Conservation (phyloP, 2,113 vertebrate species). For the Motacilla tschutschensis region DNA sequence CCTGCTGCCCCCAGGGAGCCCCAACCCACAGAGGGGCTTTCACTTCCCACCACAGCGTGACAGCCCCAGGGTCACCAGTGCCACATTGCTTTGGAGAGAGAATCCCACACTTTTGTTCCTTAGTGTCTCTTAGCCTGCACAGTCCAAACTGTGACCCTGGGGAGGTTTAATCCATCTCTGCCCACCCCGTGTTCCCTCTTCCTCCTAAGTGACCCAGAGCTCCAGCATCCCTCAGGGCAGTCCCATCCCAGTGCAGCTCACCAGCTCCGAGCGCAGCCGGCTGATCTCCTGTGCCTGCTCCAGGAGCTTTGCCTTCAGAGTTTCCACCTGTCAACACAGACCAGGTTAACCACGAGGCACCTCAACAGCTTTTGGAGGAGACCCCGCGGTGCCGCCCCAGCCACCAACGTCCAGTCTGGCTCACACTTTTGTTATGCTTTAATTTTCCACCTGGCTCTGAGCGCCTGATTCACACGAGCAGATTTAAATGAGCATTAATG, state of each 20-base stretch:
- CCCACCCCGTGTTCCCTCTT: fast-evolving
- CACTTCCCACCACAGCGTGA: fast-evolving
- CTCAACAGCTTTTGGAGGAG: neutral
- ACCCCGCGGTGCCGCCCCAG: neutral
- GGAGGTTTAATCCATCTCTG: fast-evolving
- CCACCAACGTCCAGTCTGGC: neutral
- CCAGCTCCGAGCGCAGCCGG: conserved; percentile 85
- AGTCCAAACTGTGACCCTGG: neutral
- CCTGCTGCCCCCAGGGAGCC: neutral
- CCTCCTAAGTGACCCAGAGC: neutral
- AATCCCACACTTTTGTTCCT: neutral
- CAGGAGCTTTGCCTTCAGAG: conserved; percentile 83
- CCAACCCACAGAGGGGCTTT: neutral
- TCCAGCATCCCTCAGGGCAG: fast-evolving
- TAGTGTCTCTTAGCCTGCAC: fast-evolving
- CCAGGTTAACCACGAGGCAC: neutral
- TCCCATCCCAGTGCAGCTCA: conserved; percentile 44
- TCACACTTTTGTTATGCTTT: neutral
- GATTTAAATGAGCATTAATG: conserved; percentile 27
- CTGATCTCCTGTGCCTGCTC: conserved; percentile 86
- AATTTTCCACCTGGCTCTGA: conserved; percentile 10
- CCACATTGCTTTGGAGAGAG: fast-evolving
- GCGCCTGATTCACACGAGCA: neutral
- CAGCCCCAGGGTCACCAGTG: fast-evolving
- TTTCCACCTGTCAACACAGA: conserved; percentile 77